These are phyloP conservation scores for Bradysia coprophila DNA, from an alignment of 1,140 invertebrate species.

Conservation along the genomic window DNA sequence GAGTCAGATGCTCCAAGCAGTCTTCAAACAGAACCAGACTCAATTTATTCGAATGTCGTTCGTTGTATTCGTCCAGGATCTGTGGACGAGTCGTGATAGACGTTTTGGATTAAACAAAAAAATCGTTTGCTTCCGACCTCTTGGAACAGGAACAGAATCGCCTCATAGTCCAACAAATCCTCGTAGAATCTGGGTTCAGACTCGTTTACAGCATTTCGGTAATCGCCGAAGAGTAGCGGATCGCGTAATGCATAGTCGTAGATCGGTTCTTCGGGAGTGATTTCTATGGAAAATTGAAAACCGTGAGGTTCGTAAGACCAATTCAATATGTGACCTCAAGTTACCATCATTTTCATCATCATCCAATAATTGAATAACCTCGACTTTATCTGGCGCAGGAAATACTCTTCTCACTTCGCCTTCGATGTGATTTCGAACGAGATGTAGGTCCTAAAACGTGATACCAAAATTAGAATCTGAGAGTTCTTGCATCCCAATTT, in stretches of 20 bases:
- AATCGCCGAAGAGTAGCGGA: conserved; percentile 76
- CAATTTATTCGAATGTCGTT: conserved; percentile 41
- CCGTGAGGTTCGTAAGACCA: not conserved
- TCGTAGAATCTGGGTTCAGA: conserved; percentile 64
- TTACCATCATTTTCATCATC: conserved; percentile 12
- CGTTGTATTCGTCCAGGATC: conserved; percentile 76
- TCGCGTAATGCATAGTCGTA: conserved; percentile 39
- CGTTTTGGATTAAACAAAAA: not conserved
- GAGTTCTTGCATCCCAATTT: no score
- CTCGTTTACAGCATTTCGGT: conserved; percentile 61
- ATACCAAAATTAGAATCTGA: no score
- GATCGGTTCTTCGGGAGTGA: conserved; percentile 8
- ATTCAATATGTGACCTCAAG: not conserved
- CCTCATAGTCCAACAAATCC: conserved; percentile 75
- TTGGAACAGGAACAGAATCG: conserved; percentile 64
- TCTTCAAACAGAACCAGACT: conserved; percentile 77
- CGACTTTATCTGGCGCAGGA: conserved; percentile 21
- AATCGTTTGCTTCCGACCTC: no score
- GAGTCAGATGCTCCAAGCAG: conserved; percentile 70
- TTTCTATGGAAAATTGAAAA: conserved; percentile 1
- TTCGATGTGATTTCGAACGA: conserved; percentile 25
- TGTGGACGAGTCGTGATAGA: no score
- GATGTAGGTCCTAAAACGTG: conserved; percentile 15
- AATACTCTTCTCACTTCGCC: conserved; percentile 28
- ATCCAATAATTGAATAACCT: conserved; percentile 2